These are phyloP conservation scores for Petroica traversi DNA, from an alignment of 2,113 vertebrate species.

Conservation along the genomic window DNA sequence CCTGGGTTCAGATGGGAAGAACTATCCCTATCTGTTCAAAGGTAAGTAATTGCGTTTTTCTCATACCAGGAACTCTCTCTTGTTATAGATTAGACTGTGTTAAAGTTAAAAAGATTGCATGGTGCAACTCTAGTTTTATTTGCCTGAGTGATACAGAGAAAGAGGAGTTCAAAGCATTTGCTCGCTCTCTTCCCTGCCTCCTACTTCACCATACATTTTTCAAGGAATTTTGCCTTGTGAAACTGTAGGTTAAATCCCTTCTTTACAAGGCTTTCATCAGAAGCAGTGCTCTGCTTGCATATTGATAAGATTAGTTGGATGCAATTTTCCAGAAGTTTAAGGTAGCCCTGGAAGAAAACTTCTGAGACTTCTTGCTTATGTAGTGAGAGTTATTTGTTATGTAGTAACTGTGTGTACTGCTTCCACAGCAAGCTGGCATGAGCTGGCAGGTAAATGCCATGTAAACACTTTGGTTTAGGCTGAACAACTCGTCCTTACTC, in stretches of 20 bases:
- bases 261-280: background rate
- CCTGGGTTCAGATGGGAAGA: constrained; percentile 92
- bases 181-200: background rate
- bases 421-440: background rate
- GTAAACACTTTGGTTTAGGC: background rate
- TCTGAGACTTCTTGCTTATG: background rate
- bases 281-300: background rate
- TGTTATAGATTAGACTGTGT: background rate
- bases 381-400: rapidly evolving
- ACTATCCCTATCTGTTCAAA: constrained; percentile 98
- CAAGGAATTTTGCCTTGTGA: background rate
- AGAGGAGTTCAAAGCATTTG: background rate
- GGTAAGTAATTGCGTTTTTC: constrained; percentile 67
- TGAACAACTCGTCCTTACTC: background rate
- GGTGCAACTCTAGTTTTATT: background rate
- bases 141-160: background rate
- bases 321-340: background rate
- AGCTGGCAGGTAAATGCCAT: background rate
- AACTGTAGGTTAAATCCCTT: background rate
- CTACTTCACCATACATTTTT: background rate
- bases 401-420: background rate
- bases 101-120: background rate
- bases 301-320: background rate
- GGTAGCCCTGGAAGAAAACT: background rate
- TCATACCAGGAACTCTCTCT: background rate